A percentile compares a stretch with the other conserved stretches of the same genome.
phyloP scores from a whole-genome alignment of 2,113 vertebrate species.

The Rhagologus leucostigma region DNA sequence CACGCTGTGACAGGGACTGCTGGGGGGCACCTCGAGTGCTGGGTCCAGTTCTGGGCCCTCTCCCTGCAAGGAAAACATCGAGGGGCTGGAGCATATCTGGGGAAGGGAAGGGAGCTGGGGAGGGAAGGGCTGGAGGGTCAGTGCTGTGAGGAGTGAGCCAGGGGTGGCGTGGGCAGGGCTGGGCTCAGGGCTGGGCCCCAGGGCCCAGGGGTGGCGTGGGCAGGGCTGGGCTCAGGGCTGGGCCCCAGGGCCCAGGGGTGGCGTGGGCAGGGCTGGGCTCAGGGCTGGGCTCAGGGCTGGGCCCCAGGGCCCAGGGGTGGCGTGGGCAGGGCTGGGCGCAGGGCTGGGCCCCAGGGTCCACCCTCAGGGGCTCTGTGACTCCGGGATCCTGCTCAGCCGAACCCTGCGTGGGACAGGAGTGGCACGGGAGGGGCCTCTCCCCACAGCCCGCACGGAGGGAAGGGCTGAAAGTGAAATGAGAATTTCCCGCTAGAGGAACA shows the following conservation, averaged over 20 bases:
- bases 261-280: not conserved
- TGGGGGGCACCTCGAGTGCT: not conserved
- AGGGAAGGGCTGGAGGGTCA: not conserved
- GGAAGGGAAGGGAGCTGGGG: not conserved
- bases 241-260: too few species aligned
- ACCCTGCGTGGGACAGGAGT: accelerated
- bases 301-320: too few species aligned
- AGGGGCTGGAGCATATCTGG: not conserved
- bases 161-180: not conserved
- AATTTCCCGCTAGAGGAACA: not conserved
- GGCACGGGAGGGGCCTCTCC: not conserved
- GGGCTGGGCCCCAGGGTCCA: not conserved
- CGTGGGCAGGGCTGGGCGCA: too few species aligned
- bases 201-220: too few species aligned
- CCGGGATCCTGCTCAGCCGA: not conserved
- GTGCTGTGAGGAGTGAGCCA: not conserved
- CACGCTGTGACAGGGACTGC: not conserved
- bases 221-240: not conserved
- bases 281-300: not conserved
- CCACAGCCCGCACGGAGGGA: not conserved
- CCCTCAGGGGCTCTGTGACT: not conserved
- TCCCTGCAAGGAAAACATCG: accelerated
- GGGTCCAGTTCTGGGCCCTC: not conserved
- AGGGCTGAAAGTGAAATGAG: not conserved
- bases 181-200: not conserved